Evolutionary conservation across 2,888 invertebrate genomes (phyloP).

Genomic region (Ametastegia equiseti): DNA sequence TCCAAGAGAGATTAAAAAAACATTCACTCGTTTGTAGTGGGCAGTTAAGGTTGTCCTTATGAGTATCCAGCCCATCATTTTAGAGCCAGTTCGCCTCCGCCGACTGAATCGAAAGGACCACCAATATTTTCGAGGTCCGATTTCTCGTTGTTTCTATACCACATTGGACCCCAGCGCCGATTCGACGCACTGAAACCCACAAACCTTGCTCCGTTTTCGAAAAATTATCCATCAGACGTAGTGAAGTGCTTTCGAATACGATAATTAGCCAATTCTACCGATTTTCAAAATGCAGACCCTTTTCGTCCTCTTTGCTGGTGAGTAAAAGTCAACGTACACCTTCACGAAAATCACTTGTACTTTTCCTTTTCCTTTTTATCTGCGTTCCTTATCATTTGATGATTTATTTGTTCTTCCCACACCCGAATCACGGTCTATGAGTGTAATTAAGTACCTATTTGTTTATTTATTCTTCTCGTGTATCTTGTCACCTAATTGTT

Average conservation of each 20-base stretch:
- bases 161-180: not conserved
- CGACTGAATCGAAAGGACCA: constrained; percentile 57
- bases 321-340: not conserved
- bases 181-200: constrained; percentile 14
- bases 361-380: not conserved
- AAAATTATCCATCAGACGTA: no score
- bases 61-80: constrained; percentile 50
- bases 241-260: constrained; percentile 2
- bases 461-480: not conserved
- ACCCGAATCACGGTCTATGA: not conserved
- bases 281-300: constrained; percentile 1
- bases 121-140: constrained; percentile 12
- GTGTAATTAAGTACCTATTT: not conserved
- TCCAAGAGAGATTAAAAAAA: constrained; percentile 48
- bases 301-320: constrained; percentile 19
- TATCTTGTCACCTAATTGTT: not conserved
- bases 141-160: constrained; percentile 19
- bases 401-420: not conserved
- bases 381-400: no score
- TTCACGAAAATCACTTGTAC: not conserved
- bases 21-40: constrained; percentile 48
- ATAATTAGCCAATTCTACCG: no score
- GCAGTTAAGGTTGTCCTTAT: constrained; percentile 47
- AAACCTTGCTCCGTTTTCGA: no score
- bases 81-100: constrained; percentile 55